A percentile compares a stretch with the other conserved stretches of the same genome.
Conservation (phyloP, 2,888 invertebrate species). For the Oxycera nigricornis region DNA sequence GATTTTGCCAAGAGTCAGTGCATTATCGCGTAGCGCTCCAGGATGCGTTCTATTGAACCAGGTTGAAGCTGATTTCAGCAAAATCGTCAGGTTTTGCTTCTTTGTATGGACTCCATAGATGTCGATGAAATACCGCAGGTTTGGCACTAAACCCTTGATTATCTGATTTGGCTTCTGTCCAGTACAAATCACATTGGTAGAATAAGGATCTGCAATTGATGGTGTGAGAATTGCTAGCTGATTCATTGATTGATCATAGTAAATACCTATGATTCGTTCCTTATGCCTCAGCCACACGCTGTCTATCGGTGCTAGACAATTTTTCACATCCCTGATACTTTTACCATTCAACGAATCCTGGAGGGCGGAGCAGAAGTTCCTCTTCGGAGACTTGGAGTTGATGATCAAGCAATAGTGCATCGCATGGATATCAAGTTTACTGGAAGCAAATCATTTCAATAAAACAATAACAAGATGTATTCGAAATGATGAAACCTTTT, state of each 20-base stretch:
- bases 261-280: constrained; percentile 53
- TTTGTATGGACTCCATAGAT: constrained; percentile 60
- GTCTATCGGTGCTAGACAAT: constrained; percentile 52
- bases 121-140: constrained; percentile 58
- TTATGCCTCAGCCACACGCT: constrained; percentile 55
- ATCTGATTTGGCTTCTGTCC: constrained; percentile 58
- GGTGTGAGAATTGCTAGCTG: too few relatives aligned
- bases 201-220: constrained; percentile 45
- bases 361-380: constrained; percentile 53
- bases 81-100: constrained; percentile 58
- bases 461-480: constrained; percentile 1
- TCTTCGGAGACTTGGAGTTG: constrained; percentile 51
- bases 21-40: constrained; percentile 62
- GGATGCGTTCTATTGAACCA: constrained; percentile 61
- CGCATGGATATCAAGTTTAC: constrained; percentile 60
- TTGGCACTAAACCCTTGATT: constrained; percentile 55
- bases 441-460: constrained; percentile 47
- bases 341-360: constrained; percentile 51
- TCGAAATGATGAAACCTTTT: constrained; percentile 54
- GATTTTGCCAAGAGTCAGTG: constrained; percentile 63
- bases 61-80: constrained; percentile 54
- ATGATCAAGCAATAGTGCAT: constrained; percentile 60
- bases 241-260: too few relatives aligned
- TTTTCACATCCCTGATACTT: constrained; percentile 47
- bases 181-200: constrained; percentile 58